Percentiles rank a stretch among this genome's conserved stretches.
Conservation (phyloP, 2,888 invertebrate genomes). For the Pterostichus niger region DNA sequence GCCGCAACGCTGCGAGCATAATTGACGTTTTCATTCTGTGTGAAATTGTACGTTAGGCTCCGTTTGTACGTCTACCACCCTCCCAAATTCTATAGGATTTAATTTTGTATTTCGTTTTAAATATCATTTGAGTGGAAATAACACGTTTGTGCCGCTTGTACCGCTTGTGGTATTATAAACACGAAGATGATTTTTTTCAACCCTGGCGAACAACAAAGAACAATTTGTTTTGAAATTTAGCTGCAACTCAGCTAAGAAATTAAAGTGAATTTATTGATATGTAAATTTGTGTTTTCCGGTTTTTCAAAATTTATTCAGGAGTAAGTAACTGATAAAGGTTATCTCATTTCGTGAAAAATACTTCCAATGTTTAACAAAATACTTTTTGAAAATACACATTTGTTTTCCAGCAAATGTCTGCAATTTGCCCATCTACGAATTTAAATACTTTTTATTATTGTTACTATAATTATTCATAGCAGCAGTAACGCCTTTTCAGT, state of each 20-base stretch:
- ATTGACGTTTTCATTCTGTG: conserved; percentile 66
- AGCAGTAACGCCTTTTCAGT: too few relatives aligned
- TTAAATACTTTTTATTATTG: too few relatives aligned
- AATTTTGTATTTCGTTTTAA: conserved; percentile 61
- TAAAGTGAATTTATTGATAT: conserved; percentile 3
- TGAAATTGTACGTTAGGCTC: conserved; percentile 63
- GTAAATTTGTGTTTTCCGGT: background rate
- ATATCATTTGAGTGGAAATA: conserved; percentile 56
- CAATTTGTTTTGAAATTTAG: conserved; percentile 19
- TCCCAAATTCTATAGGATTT: conserved; percentile 53
- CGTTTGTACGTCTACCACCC: conserved; percentile 34
- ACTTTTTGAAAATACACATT: too few relatives aligned
- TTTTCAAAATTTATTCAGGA: too few relatives aligned
- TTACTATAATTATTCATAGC: too few relatives aligned
- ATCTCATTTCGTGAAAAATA: too few relatives aligned
- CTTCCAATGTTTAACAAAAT: too few relatives aligned
- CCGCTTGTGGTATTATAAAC: conserved; percentile 30
- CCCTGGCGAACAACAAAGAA: conserved; percentile 14
- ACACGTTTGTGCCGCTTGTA: conserved; percentile 21
- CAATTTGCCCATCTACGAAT: too few relatives aligned
- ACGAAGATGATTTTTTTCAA: conserved; percentile 47
- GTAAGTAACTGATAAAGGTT: too few relatives aligned
- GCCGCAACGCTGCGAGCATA: conserved; percentile 58
- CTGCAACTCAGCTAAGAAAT: conserved; percentile 2
- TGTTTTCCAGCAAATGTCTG: too few relatives aligned